A percentile compares a stretch with the other conserved stretches of the same genome.
phyloP scores from a whole-genome alignment of 1,140 invertebrate genomes.

The Meloidogyne floridensis region DNA sequence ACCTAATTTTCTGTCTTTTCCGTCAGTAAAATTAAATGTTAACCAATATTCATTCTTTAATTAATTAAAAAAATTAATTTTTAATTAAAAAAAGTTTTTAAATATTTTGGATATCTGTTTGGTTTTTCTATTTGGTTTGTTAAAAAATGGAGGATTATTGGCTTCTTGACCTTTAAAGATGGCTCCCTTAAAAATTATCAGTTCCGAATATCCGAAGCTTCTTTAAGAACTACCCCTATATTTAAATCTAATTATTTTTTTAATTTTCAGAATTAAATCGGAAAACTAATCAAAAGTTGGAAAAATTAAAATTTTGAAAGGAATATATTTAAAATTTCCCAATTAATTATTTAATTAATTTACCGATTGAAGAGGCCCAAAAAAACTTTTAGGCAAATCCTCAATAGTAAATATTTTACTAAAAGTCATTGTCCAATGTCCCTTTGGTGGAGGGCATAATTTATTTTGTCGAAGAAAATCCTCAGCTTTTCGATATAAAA shows the following conservation, averaged over 20 bases:
- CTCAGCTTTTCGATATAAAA: slow-evolving; percentile 50
- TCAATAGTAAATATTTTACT: slow-evolving; percentile 65
- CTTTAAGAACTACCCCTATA: no score
- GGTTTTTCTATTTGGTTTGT: no score
- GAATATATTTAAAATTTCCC: background rate
- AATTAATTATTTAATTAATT: background rate
- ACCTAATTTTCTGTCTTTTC: slow-evolving; percentile 54
- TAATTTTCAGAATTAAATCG: no score
- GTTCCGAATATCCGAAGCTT: no score
- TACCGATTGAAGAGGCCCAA: slow-evolving; percentile 64
- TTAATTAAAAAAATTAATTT: background rate
- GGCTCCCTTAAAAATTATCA: no score
- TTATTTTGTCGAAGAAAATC: slow-evolving; percentile 60
- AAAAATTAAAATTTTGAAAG: no score
- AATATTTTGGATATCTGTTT: background rate
- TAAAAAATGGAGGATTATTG: no score
- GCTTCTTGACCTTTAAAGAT: no score
- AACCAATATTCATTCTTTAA: slow-evolving; percentile 65
- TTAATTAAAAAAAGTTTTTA: background rate
- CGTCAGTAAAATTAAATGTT: slow-evolving; percentile 65
- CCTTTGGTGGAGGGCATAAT: slow-evolving; percentile 61
- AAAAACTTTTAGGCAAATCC: slow-evolving; percentile 65
- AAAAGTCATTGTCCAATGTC: slow-evolving; percentile 66
- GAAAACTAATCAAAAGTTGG: no score
- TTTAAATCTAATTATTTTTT: no score